phyloP scores from a whole-genome alignment of 2,888 invertebrate genomes.

The Yponomeuta malinellus region DNA sequence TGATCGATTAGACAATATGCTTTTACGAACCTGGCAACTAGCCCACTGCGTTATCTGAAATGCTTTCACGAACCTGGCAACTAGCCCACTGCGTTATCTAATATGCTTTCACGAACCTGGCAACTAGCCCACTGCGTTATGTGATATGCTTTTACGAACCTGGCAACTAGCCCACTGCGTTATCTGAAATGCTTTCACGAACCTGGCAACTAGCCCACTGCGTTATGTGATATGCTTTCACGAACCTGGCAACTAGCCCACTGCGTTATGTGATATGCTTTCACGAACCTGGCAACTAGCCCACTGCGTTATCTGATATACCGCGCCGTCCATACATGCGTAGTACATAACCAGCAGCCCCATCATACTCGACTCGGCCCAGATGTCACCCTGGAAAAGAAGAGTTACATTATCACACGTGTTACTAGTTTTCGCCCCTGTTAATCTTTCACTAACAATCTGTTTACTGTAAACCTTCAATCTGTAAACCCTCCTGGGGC shows the following conservation, averaged over 20 bases:
- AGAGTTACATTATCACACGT: no score
- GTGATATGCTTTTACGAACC: no score
- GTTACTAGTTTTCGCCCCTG: no score
- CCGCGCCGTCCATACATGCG: conserved; percentile 96
- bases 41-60: conserved; percentile 97
- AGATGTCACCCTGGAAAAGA: conserved; percentile 87
- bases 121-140: conserved; percentile 81
- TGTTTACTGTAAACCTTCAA: no score
- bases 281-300: conserved; percentile 72
- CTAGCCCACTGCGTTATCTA: no score
- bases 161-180: no score
- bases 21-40: conserved; percentile 84
- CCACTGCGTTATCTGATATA: conserved; percentile 93
- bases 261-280: no score
- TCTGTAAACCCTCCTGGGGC: no score
- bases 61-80: conserved; percentile 72
- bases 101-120: conserved; percentile 72
- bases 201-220: conserved; percentile 98
- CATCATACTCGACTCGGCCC: conserved; percentile 94
- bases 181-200: conserved; percentile 77
- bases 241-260: conserved; percentile 72
- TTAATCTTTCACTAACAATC: no score
- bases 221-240: conserved; percentile 82
- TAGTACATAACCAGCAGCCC: conserved; percentile 96
- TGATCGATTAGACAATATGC: no score